phyloP scores from a whole-genome alignment of 2,888 invertebrate genomes.

The Chorisops tibialis region DNA sequence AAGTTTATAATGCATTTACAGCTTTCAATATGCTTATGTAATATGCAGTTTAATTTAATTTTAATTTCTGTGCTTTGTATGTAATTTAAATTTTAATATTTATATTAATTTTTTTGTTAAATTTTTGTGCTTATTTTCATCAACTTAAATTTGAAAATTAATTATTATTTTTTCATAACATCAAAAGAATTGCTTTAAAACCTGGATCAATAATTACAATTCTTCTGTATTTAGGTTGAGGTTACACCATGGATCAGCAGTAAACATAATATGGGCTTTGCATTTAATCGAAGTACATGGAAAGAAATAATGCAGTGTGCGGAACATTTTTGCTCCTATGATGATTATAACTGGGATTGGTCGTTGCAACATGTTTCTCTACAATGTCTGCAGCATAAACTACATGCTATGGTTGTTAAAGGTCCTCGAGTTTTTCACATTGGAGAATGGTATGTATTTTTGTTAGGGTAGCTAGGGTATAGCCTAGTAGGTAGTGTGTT shows the following conservation, averaged over 20 bases:
- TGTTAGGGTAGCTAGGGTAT: too few species aligned
- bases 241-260: slow-evolving; percentile 93
- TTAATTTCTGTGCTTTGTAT: too few species aligned
- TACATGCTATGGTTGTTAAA: slow-evolving; percentile 84
- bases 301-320: slow-evolving; percentile 74
- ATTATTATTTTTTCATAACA: not conserved
- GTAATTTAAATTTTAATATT: too few species aligned
- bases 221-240: slow-evolving; percentile 64
- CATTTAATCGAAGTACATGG: slow-evolving; percentile 88
- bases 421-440: slow-evolving; percentile 97
- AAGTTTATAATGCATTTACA: too few species aligned
- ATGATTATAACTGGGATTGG: slow-evolving; percentile 99
- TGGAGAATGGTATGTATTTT: slow-evolving; percentile 95
- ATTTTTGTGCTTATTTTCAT: too few species aligned
- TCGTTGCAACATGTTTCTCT: slow-evolving; percentile 88
- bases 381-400: slow-evolving; percentile 69
- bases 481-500: too few species aligned
- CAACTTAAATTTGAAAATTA: too few species aligned
- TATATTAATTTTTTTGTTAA: too few species aligned
- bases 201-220: not conserved
- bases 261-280: slow-evolving; percentile 99
- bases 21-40: too few species aligned
- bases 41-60: too few species aligned
- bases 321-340: slow-evolving; percentile 88
- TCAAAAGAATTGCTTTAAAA: too few species aligned